These are phyloP conservation scores for Brachypterus glaber DNA, from an alignment of 2,888 invertebrate genomes.

Conservation along the genomic window DNA sequence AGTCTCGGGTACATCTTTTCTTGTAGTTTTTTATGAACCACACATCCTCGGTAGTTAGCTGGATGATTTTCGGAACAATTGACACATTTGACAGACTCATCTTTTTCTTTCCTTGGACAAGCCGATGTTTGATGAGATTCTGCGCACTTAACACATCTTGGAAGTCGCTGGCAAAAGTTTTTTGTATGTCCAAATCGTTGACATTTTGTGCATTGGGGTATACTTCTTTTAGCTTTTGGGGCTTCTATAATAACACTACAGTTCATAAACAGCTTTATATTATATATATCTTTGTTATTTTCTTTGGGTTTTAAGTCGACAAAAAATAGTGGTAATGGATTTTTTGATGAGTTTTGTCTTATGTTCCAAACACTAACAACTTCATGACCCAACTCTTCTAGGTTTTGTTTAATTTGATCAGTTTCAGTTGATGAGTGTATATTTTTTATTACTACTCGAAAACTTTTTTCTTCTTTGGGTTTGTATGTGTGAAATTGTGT, in stretches of 20 bases:
- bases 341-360: too few species aligned
- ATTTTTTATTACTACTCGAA: too few species aligned
- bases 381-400: too few species aligned
- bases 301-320: not conserved
- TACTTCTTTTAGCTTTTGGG: conserved; percentile 13
- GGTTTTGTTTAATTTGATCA: too few species aligned
- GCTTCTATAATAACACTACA: too few species aligned
- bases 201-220: conserved; percentile 20
- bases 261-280: conserved; percentile 6
- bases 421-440: too few species aligned
- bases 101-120: conserved; percentile 16
- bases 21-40: too few species aligned
- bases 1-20: too few species aligned
- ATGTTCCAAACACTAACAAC: too few species aligned
- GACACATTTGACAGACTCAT: conserved; percentile 16
- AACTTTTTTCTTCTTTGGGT: too few species aligned
- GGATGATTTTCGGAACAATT: conserved; percentile 20
- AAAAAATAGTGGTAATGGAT: too few species aligned
- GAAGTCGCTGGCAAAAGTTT: conserved; percentile 18
- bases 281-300: not conserved
- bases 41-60: conserved; percentile 24
- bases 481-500: too few species aligned
- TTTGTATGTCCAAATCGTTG: conserved; percentile 23
- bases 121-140: conserved; percentile 17
- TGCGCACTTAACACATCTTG: conserved; percentile 22